Base-by-base conservation (phyloP, 2,113 vertebrate species). In the Aptenodytes forsteri region DNA sequence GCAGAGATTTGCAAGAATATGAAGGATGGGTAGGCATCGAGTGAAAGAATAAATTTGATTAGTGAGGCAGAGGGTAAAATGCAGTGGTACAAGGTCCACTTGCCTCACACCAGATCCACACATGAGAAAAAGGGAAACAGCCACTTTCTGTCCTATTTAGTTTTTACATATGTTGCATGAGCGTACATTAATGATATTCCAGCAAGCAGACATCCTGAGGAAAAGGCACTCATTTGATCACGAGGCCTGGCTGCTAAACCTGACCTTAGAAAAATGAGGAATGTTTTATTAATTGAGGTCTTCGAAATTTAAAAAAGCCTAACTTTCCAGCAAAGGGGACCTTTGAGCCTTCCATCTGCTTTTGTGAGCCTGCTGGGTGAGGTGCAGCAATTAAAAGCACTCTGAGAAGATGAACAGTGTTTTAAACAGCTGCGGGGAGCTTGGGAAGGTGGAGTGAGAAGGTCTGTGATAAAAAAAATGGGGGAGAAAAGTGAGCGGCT, bases 221-320 rank as follows among this genome's bases (percentile, higher is more conserved):
- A 96, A 90, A 85, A 95, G 76, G 47, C 65, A 34, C 77, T 88
- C 87, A 49, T 87, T 90, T 80, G 49, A 84, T 93, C 86, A 36
- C 0, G 11, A 78, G 69, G 38, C 61, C 73, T 0, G 8, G 11
- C 73, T 95, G 92, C 77, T 69, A 65, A 88, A 85, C n/a, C 71
- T 88, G 91, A 96, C 92, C 94, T 96, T 69, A 44, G 80, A 61
- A 88, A 93, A 96, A 91, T 0, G 73, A 91, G 76, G 89, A 89
- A 86, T 90, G 91, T 87, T 94, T 90, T 93, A 97, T 97, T 97
- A 97, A 97, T 92, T 93, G 87, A 95, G 58, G 87, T 91, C 77
- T 94, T 91, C 92, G 70, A 67, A 85, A 29, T 92, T 64, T 62
- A 78, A 71, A 67, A 80, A 89, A 56, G 26, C 58, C 70, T 32